phyloP scores from a whole-genome alignment of 2,888 invertebrate genomes.

The Drosophila helvetica region DNA sequence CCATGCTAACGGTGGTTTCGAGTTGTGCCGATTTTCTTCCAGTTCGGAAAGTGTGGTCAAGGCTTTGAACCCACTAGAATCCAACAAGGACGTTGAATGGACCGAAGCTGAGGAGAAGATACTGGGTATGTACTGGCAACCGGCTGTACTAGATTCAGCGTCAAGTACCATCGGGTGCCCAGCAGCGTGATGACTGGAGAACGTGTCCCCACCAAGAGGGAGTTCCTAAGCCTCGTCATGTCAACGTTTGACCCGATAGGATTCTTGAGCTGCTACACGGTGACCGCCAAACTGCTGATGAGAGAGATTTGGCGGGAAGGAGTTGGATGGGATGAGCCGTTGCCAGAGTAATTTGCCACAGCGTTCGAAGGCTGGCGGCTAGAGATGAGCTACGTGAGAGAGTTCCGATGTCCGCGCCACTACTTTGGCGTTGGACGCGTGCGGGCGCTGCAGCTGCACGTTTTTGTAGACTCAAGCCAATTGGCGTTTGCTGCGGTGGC shows the following conservation, averaged over 20 bases:
- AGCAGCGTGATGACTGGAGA: conserved; percentile 7
- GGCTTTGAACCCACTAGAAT: too few relatives aligned
- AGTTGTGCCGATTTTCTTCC: too few relatives aligned
- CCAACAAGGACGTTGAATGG: neutral
- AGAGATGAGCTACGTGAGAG: too few relatives aligned
- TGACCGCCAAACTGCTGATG: conserved; percentile 1
- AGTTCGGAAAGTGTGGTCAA: too few relatives aligned
- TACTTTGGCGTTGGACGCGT: too few relatives aligned
- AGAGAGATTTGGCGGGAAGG: conserved; percentile 5
- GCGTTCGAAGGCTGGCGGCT: conserved; percentile 2
- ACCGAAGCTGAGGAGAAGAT: neutral
- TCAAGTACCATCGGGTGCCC: conserved; percentile 13
- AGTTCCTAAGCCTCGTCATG: too few relatives aligned
- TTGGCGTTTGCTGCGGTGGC: too few relatives aligned
- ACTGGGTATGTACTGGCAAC: neutral
- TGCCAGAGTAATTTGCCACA: neutral
- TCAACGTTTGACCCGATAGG: conserved; percentile 12
- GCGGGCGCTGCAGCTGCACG: too few relatives aligned
- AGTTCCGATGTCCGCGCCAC: too few relatives aligned
- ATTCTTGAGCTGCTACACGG: conserved; percentile 8
- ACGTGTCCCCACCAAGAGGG: conserved; percentile 4
- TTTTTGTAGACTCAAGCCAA: too few relatives aligned
- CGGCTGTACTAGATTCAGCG: neutral
- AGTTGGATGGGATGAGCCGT: neutral
- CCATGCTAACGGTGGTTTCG: too few relatives aligned